Percentiles rank a stretch among this genome's conserved stretches.
phyloP scores from a whole-genome alignment of 1,140 invertebrate genomes.

The Phthorimaea operculella region DNA sequence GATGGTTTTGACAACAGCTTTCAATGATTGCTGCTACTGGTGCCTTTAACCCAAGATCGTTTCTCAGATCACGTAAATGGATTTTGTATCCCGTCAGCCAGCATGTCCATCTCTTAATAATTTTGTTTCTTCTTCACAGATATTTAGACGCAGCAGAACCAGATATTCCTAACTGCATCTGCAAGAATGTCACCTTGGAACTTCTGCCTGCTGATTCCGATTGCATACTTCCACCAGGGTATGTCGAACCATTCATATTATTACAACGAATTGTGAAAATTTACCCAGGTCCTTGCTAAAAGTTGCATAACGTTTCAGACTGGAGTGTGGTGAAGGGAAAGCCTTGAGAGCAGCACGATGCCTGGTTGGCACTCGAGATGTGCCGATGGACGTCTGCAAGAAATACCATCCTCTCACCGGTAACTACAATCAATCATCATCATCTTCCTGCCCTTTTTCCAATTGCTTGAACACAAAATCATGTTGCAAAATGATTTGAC shows the following conservation, averaged over 20 bases:
- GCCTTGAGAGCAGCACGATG: constrained; percentile 50
- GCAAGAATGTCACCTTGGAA: constrained; percentile 50
- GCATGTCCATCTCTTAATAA: too few relatives aligned
- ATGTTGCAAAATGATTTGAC: too few relatives aligned
- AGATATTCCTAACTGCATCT: constrained; percentile 47
- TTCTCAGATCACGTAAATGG: constrained; percentile 44
- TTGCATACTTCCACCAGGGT: constrained; percentile 54
- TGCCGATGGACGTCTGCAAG: constrained; percentile 58
- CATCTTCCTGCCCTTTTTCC: too few relatives aligned
- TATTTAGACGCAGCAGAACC: constrained; percentile 50
- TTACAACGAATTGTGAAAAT: not conserved
- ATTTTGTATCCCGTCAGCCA: too few relatives aligned
- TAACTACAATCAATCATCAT: too few relatives aligned
- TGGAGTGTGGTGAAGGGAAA: constrained; percentile 54
- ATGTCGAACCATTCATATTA: constrained; percentile 6
- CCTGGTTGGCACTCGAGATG: constrained; percentile 46
- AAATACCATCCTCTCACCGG: constrained; percentile 57
- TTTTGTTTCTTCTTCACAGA: constrained; percentile 22
- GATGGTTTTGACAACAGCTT: too few relatives aligned
- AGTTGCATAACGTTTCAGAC: constrained; percentile 20
- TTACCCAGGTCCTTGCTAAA: not conserved
- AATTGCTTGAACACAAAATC: too few relatives aligned
- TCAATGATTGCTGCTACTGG: too few relatives aligned
- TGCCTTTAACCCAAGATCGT: too few relatives aligned
- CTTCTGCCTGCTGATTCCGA: constrained; percentile 51